Evolutionary conservation across 2,797 vertebrate species (phyloP).

Genomic region (Alauda arvensis): DNA sequence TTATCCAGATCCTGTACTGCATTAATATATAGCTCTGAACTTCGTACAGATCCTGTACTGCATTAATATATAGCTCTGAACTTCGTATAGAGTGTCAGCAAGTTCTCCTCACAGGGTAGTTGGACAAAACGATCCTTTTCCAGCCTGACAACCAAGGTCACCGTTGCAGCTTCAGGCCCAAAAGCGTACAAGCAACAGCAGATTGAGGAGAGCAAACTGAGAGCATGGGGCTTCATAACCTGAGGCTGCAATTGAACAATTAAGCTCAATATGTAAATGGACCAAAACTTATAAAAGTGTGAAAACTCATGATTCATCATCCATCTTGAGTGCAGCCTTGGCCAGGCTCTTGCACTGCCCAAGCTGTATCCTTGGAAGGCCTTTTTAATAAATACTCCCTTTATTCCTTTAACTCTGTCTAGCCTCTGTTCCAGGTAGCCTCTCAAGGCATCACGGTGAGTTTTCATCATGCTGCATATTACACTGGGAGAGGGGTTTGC

Average conservation of each 20-base stretch:
- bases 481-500: fast-evolving
- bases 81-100: neutral
- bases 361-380: too few relatives aligned
- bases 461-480: neutral
- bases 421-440: neutral
- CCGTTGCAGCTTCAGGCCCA: neutral
- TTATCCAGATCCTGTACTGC: neutral
- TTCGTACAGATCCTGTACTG: neutral
- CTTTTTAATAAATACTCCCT: neutral
- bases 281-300: neutral
- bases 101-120: neutral
- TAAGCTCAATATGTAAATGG: neutral
- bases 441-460: neutral
- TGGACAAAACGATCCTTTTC: neutral
- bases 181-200: neutral
- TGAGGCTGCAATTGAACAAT: neutral
- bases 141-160: neutral
- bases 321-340: neutral
- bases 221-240: neutral
- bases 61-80: neutral
- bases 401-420: neutral
- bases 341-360: neutral
- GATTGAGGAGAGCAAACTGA: neutral
- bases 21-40: neutral
- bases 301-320: neutral